Evolutionary conservation across 2,113 vertebrate genomes (phyloP), one percentile per base, ranked within the genome.

Genomic region (Malurus elegans): DNA sequence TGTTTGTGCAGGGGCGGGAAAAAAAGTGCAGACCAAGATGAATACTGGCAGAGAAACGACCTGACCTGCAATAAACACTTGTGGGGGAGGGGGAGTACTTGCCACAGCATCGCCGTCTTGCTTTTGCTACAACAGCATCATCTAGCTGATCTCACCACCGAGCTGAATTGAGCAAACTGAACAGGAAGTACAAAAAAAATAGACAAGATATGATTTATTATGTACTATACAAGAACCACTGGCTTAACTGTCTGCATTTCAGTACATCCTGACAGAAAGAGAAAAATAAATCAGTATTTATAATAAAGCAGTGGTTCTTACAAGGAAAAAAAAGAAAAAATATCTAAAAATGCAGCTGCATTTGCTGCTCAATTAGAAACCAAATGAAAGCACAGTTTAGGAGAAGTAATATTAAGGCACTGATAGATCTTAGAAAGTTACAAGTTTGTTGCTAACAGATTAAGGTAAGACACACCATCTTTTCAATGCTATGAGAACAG

Each of bases 161-260:
- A 92, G 64, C 67, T 73, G 71, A 90, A 86, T 31, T 67, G 89
- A 94, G 72, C 56, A 90, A 92, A 95, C 94, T 79, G 91, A 96
- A 97, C 91, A 97, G 97, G 96, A 96, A 97, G 84, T 67, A 70
- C 38, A 48, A 36, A 82, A 65, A 89, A 94, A 86, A 62, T 31
- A 93, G 93, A 85, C 86, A 95, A 88, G 90, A 80, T 79, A 88
- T 94, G 93, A 97, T 97, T 95, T 95, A 96, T 96, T 91, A 82
- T 70, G 56, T 47, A 40, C 86, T 86, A 71, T 31, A 67, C 18
- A 94, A 91, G 84, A 95, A 91, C 90, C 79, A 88, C 79, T 28
- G 23, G 92, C 93, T 96, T 96, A 97, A 97, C 97, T 92, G 94
- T 93, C 93, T 94, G 51, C 67, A 65, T 91, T 95, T 95, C 83